Base-by-base conservation (phyloP, 2,888 invertebrate species). In the Tortrix viridana region DNA sequence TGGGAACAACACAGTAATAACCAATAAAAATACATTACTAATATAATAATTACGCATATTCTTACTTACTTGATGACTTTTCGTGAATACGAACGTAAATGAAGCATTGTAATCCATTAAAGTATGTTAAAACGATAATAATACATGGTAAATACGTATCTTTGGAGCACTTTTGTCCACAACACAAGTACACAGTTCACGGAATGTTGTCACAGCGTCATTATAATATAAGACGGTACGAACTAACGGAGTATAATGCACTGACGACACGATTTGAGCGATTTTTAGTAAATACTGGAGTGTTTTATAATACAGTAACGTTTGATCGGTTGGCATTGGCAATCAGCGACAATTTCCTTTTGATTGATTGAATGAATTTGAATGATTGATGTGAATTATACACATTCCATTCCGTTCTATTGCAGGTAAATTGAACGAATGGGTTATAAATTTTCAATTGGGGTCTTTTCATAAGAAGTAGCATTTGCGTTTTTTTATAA, bases 311-410 rank as follows among this genome's bases (percentile, higher is more conserved):
- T 73, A 32, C 32, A 75, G 71, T 75, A 69, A 71, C 72, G 72
- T 72, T 72, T 74, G 74, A 79, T 76, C 78, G 70, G 78, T 82
- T 82, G 79, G 76, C 81, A 78, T 80, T 80, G 79, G 78, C 79
- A 80, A 75, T 69, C 73, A 77, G 76, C 76, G 76, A 63, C 67
- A 69, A 70, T 73, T 75, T 79, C 80, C 74, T 75, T 79, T 82
- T 83, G 83, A 84, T 84, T 82, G 80, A 82, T 78, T 77, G 75
- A 78, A 77, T 72, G 67, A 49, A 56, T 44, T 56, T 62, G 61
- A 67, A 69, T 72, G 73, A 66, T 64, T 58, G 58, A 63, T 66
- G 57, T 54, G 57, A 65, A 66, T 50, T 63, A 55, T 65, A 65
- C 60, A 50, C 62, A 43, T 67, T 59, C 64, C 65, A 53, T 65